phyloP scores from a whole-genome alignment of 2,888 invertebrate species.

The Tortrix viridana region DNA sequence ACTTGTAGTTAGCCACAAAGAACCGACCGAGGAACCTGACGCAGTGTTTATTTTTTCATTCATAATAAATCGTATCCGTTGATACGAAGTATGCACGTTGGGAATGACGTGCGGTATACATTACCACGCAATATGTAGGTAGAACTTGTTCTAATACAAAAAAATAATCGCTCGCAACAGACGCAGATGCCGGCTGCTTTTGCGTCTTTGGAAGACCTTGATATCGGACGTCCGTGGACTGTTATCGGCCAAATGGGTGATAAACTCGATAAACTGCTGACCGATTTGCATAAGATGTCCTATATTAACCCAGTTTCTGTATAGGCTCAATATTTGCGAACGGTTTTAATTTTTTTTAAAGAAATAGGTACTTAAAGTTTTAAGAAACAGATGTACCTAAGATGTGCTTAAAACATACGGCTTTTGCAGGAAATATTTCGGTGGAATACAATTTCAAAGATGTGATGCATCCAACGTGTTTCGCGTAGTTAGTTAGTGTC shows the following conservation, averaged over 20 bases:
- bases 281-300: slow-evolving; percentile 47
- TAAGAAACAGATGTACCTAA: too few species aligned
- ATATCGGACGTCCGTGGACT: slow-evolving; percentile 33
- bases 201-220: slow-evolving; percentile 35
- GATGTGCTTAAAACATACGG: too few species aligned
- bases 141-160: slow-evolving; percentile 34
- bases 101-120: slow-evolving; percentile 21
- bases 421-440: too few species aligned
- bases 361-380: background rate
- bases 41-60: slow-evolving; percentile 32
- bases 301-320: slow-evolving; percentile 24
- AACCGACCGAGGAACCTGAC: slow-evolving; percentile 13
- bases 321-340: slow-evolving; percentile 2
- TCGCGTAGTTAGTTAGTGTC: too few species aligned
- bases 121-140: slow-evolving; percentile 21
- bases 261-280: slow-evolving; percentile 45
- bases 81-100: slow-evolving; percentile 13
- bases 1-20: slow-evolving; percentile 13
- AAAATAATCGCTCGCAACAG: slow-evolving; percentile 31
- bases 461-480: too few species aligned
- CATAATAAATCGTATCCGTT: slow-evolving; percentile 36
- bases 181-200: slow-evolving; percentile 5
- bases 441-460: too few species aligned
- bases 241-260: slow-evolving; percentile 42
- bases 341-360: background rate